Evolutionary conservation across 2,888 invertebrate species (phyloP).

Genomic region (Xestia rhomboidea): DNA sequence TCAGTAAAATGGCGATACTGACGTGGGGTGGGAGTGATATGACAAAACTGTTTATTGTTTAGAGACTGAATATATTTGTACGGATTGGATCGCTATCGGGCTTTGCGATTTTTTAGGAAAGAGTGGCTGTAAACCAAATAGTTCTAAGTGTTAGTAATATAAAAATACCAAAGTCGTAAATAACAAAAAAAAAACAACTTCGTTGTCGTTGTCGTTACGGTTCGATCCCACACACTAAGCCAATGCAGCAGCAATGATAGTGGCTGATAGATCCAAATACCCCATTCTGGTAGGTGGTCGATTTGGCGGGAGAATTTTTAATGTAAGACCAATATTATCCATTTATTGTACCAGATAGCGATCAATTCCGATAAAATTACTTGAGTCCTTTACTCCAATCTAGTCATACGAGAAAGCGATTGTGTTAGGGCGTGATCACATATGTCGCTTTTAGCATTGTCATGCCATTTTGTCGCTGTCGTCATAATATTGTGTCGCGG

Average conservation of each 20-base stretch:
- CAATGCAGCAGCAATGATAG: too few relatives aligned
- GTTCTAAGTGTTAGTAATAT: not conserved
- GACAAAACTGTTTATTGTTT: conserved; percentile 70
- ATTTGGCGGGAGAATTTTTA: not conserved
- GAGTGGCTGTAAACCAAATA: not conserved
- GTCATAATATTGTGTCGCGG: conserved; percentile 34
- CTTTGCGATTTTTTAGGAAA: too few relatives aligned
- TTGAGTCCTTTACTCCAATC: conserved; percentile 66
- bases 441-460: conserved; percentile 52
- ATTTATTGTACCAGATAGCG: conserved; percentile 23
- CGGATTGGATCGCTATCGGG: not conserved
- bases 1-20: conserved; percentile 45
- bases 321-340: conserved; percentile 9
- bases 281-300: not conserved
- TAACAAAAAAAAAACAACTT: too few relatives aligned
- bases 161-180: too few relatives aligned
- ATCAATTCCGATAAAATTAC: conserved; percentile 35
- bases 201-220: not conserved
- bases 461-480: conserved; percentile 57
- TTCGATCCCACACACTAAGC: too few relatives aligned
- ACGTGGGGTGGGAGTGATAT: conserved; percentile 70
- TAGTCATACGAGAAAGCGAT: conserved; percentile 78
- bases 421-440: conserved; percentile 65
- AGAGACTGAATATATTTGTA: conserved; percentile 22
- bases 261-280: not conserved